phyloP scores from a whole-genome alignment of 2,797 vertebrate genomes.

The Acrocephalus scirpaceus region DNA sequence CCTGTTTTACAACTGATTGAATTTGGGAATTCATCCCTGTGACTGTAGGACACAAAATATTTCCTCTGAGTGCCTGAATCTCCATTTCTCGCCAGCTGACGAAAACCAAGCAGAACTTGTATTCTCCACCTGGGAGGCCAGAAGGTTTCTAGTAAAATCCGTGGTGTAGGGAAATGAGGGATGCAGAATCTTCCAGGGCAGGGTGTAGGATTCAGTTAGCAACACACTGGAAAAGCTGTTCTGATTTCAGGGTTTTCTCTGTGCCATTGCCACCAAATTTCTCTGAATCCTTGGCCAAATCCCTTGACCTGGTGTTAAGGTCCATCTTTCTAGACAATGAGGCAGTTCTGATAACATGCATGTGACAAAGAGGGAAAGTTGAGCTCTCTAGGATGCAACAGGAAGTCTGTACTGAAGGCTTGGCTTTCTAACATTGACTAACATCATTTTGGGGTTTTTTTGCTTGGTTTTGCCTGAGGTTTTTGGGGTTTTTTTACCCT shows the following conservation, averaged over 20 bases:
- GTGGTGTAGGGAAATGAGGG: not conserved
- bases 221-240: not conserved
- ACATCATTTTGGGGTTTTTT: fast-evolving
- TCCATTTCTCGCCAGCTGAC: not conserved
- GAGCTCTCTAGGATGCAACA: not conserved
- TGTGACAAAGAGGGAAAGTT: not conserved
- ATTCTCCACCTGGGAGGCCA: not conserved
- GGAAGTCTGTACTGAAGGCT: not conserved
- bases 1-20: not conserved
- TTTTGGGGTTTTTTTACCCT: fast-evolving
- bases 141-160: not conserved
- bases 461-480: not conserved
- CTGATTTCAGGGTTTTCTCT: not conserved
- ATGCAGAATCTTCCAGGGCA: not conserved
- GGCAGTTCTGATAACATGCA: not conserved
- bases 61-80: not conserved
- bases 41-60: not conserved
- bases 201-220: not conserved
- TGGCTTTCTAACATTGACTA: not conserved
- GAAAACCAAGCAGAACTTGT: not conserved
- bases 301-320: not conserved
- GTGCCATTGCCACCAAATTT: not conserved
- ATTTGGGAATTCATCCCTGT: not conserved
- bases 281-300: not conserved
- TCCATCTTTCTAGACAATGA: not conserved